A percentile compares a stretch with the other conserved stretches of the same genome.
These are phyloP conservation scores for Diprion similis DNA, from an alignment of 1,140 invertebrate genomes.

Conservation along the genomic window DNA sequence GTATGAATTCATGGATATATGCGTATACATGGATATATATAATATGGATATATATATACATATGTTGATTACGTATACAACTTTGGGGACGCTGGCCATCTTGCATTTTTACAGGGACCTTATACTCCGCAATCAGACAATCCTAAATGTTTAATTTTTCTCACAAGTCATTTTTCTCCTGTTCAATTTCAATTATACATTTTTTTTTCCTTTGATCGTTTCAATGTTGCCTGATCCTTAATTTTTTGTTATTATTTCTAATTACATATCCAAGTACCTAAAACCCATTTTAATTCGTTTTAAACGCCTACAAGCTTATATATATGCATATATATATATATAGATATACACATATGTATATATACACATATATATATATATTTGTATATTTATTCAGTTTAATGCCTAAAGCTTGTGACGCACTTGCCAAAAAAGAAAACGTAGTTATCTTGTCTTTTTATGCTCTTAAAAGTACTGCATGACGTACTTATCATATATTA, in stretches of 20 bases:
- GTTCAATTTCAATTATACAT: conserved; percentile 38
- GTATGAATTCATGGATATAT: too few relatives aligned
- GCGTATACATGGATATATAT: conserved; percentile 7
- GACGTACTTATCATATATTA: conserved; percentile 15
- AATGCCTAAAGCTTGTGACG: conserved; percentile 30
- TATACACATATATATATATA: conserved; percentile 23
- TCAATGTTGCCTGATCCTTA: conserved; percentile 52
- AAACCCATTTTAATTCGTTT: conserved; percentile 2
- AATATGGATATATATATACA: not conserved
- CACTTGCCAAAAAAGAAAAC: conserved; percentile 23
- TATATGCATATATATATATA: conserved; percentile 16
- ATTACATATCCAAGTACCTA: conserved; percentile 4
- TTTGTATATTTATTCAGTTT: conserved; percentile 27
- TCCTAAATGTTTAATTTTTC: conserved; percentile 61
- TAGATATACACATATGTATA: conserved; percentile 28
- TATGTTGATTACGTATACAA: conserved; percentile 54
- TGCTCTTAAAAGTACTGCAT: conserved; percentile 38
- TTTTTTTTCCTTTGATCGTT: conserved; percentile 62
- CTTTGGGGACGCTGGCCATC: conserved; percentile 63
- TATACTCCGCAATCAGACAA: conserved; percentile 61
- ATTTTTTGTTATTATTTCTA: conserved; percentile 11
- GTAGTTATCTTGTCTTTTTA: conserved; percentile 24
- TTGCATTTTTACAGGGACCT: conserved; percentile 63
- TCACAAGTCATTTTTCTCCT: conserved; percentile 31
- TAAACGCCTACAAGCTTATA: conserved; percentile 33